Evolutionary conservation across 2,113 vertebrate species (phyloP), one percentile per base, ranked within the genome.

Genomic region (Bagarius yarrelli): DNA sequence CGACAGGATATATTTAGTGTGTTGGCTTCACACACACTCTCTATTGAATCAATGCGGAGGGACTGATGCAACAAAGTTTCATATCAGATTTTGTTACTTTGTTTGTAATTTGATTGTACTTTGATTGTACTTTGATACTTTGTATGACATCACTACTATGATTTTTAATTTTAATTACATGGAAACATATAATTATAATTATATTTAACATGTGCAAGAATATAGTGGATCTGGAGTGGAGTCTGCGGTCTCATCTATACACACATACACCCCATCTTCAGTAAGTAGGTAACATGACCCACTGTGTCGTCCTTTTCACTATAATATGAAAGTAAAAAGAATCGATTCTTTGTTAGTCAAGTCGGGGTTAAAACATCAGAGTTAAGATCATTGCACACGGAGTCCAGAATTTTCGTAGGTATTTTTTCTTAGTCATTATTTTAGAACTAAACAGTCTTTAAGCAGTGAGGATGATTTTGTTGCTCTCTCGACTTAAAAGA

Each of bases 1-100:
- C 11, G 47, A 59, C 74, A 74, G 25, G 52, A 67, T 60, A 76
- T 72, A 78, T 81, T 84, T 56, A 72, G 30, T 55, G 19, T 55
- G 70, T 34, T 73, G 69, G 52, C 47, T 52, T 30, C 11, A 59
- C 3, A 75, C 56, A 11, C 57, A 30, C 16, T 14, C 61, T 50
- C n/a, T 60, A 50, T n/a, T 75, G n/a, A 50, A 52, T 50, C 14
- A 5, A 8, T 23, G 25, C 34, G 52, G 56, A 12, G 61, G 32
- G 57, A 21, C 18, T 63, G 74, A 47, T 61, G 32, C n/a, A 27
- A 52, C 69, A 30, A 47, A 47, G 30, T 30, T 53, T 53, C 3
- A 40, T 8, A 40, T 4, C 8, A 4, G 3, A 3, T 4, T 4
- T 47, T 47, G 44, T 47, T 47, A 47, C 44, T 1, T 47, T 5